Evolutionary conservation across 2,113 vertebrate species (phyloP), one percentile per base, ranked within the genome.

Genomic region (Eulemur macaco): DNA sequence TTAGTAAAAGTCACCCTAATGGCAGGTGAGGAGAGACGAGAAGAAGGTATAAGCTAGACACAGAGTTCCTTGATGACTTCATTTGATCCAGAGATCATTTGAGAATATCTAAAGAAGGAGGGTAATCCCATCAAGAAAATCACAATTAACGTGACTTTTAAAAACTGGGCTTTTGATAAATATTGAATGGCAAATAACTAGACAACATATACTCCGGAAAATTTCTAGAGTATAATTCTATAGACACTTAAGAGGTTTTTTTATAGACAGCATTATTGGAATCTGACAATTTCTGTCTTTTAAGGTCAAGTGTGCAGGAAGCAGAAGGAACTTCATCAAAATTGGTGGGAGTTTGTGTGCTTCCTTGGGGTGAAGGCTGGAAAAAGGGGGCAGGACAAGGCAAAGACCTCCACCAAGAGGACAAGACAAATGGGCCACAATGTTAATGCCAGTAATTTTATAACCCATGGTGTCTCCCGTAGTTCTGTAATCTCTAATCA

Each of bases 301-400:
- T n/a, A 68, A 52, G 25, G 21, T 80, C 0, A 7, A 58, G 31
- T 25, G 63, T 14, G 1, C 25, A 27, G 74, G 54, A 52, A 42
- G 31, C 74, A 25, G 29, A n/a, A 50, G 63, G 80, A 71, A 27
- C 31, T 12, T 21, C 47, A 45, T 60, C 6, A 0, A 47, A 80
- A 45, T 29, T 2, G 0, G 39, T 15, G 50, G 13, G 6, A 3
- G 10, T 60, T 4, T 1, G n/a, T 42, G 42, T 4, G 15, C 31
- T 9, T 1, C 4, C 54, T 37, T 2, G 17, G 81, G 47, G 18
- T 20, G 20, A 60, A 39, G 25, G 42, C 18, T 29, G 29, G 77
- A 54, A 60, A 71, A 20, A 25, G 27, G 27, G 69, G 76, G 2
- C 6, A 39, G 42, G 13, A 34, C 54, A 27, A 8, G 11, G 34